A percentile compares a stretch with the other conserved stretches of the same genome.
These are phyloP conservation scores for Stenichneumon culpator DNA, from an alignment of 2,888 invertebrate species.

Conservation along the genomic window DNA sequence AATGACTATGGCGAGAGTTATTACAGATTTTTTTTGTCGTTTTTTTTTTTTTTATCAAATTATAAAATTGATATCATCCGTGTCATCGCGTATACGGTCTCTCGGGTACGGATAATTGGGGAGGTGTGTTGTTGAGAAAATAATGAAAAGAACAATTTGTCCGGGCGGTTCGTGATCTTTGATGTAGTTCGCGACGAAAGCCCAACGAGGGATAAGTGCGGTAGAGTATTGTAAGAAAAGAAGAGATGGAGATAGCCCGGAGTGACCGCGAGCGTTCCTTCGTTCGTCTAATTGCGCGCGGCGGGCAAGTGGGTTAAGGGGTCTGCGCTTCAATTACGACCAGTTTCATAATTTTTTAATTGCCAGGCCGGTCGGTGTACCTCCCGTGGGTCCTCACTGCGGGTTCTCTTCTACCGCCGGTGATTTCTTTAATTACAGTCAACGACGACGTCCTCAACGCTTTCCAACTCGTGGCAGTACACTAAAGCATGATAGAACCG, in stretches of 20 bases:
- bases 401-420: slow-evolving; percentile 36
- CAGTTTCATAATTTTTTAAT: slow-evolving; percentile 75
- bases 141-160: slow-evolving; percentile 65
- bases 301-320: slow-evolving; percentile 73
- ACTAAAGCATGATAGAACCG: slow-evolving; percentile 12
- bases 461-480: slow-evolving; percentile 44
- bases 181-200: slow-evolving; percentile 54
- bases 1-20: background rate
- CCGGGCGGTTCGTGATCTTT: slow-evolving; percentile 52
- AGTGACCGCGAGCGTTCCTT: slow-evolving; percentile 52
- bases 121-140: slow-evolving; percentile 41
- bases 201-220: slow-evolving; percentile 16
- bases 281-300: slow-evolving; percentile 69
- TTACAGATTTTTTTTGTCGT: background rate
- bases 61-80: slow-evolving; percentile 13
- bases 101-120: background rate
- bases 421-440: slow-evolving; percentile 65
- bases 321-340: slow-evolving; percentile 71
- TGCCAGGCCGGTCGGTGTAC: slow-evolving; percentile 44
- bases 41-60: slow-evolving; percentile 19
- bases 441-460: slow-evolving; percentile 55
- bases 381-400: slow-evolving; percentile 33
- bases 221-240: slow-evolving; percentile 43
- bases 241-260: slow-evolving; percentile 52
- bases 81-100: background rate